phyloP scores from a whole-genome alignment of 2,113 vertebrate genomes.

The Corapipo altera region DNA sequence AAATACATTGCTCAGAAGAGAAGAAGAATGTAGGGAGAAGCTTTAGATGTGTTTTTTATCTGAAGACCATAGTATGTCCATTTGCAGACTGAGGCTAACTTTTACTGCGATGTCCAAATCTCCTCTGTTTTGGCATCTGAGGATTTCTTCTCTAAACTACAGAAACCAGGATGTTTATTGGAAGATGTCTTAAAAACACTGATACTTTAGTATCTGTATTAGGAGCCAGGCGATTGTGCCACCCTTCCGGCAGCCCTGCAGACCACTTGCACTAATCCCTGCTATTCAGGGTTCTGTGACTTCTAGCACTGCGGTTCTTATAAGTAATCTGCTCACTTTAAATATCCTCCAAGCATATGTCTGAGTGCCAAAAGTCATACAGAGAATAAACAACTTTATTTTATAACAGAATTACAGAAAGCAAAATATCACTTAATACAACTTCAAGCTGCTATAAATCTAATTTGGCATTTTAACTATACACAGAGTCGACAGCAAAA shows the following conservation, averaged over 20 bases:
- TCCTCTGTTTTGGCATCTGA: not conserved
- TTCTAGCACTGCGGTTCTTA: not conserved
- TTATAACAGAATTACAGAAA: conserved; percentile 92
- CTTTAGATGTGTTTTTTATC: not conserved
- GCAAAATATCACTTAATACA: conserved; percentile 83
- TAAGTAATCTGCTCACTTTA: not conserved
- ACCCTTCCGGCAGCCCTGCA: not conserved
- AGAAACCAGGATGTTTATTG: not conserved
- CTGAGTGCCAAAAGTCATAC: not conserved
- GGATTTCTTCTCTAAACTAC: not conserved
- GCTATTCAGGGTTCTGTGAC: not conserved
- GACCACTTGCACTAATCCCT: not conserved
- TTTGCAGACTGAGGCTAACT: not conserved
- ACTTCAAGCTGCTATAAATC: conserved; percentile 85
- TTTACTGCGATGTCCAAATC: not conserved
- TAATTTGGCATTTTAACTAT: conserved; percentile 80
- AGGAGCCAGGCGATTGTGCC: not conserved
- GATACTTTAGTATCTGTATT: not conserved
- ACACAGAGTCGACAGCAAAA: conserved; percentile 73
- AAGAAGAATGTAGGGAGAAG: not conserved
- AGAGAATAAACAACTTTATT: conserved; percentile 97
- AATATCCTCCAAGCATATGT: not conserved
- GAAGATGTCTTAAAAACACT: not conserved
- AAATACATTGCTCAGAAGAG: not conserved
- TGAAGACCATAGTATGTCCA: not conserved